Percentiles rank a stretch among this genome's conserved stretches.
Evolutionary conservation across 2,113 vertebrate genomes (phyloP).

Genomic region (Apteryx mantelli): DNA sequence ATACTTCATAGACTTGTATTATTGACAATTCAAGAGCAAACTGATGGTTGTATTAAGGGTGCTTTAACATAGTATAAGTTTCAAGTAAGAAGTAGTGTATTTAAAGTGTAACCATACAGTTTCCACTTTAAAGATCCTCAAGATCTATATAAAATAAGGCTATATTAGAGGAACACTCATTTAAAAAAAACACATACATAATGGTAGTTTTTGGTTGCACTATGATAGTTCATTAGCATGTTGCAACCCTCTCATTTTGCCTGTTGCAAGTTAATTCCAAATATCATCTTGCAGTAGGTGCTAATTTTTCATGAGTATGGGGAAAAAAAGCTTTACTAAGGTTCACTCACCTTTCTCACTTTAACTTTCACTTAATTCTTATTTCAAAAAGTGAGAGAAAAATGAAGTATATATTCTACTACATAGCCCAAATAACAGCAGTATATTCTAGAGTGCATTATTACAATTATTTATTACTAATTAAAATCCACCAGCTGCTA

Average conservation of each 20-base stretch:
- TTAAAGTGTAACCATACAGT: not conserved
- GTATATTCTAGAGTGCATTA: not conserved
- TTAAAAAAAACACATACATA: not conserved
- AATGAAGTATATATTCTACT: not conserved
- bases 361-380: not conserved
- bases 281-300: not conserved
- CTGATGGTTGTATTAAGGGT: not conserved
- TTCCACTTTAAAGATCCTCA: not conserved
- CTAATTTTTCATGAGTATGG: no score
- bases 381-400: not conserved
- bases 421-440: not conserved
- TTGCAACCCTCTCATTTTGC: not conserved
- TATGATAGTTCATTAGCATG: not conserved
- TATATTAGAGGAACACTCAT: not conserved
- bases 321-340: not conserved
- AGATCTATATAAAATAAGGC: not conserved
- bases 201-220: not conserved
- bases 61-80: not conserved
- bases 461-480: not conserved
- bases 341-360: not conserved
- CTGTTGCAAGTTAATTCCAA: not conserved
- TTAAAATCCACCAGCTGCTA: not conserved
- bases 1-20: not conserved
- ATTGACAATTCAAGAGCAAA: not conserved
- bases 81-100: not conserved